phyloP scores from a whole-genome alignment of 2,113 vertebrate genomes.

The Camelus dromedarius region DNA sequence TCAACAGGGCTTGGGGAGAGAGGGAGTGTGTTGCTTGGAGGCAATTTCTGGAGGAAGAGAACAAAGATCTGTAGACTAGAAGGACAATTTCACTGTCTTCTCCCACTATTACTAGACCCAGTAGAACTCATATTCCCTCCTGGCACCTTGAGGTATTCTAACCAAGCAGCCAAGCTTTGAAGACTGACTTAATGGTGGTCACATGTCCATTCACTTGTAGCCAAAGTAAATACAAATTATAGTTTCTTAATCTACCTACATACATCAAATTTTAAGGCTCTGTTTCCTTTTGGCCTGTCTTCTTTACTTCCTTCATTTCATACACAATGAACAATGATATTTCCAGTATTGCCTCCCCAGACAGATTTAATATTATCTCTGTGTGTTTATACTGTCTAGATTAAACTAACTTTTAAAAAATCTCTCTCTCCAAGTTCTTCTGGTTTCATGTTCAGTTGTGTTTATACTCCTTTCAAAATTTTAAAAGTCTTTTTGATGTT shows the following conservation, averaged over 20 bases:
- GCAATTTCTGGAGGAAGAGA: slow-evolving; percentile 47
- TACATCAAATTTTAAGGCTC: slow-evolving; percentile 40
- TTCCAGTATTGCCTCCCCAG: slow-evolving; percentile 47
- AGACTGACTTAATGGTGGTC: slow-evolving; percentile 63
- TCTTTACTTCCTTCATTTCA: slow-evolving; percentile 63
- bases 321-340: slow-evolving; percentile 75
- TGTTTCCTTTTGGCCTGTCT: slow-evolving; percentile 62
- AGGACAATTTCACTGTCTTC: background rate
- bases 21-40: background rate
- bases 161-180: slow-evolving; percentile 29
- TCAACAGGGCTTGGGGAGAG: background rate
- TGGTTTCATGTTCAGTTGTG: slow-evolving; percentile 48
- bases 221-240: slow-evolving; percentile 75
- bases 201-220: slow-evolving; percentile 32
- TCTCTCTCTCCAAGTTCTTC: slow-evolving; percentile 43
- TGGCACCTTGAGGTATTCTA: slow-evolving; percentile 12
- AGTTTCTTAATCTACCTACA: slow-evolving; percentile 64
- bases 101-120: background rate
- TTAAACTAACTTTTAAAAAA: slow-evolving; percentile 61
- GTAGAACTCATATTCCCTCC: background rate
- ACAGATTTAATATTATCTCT: slow-evolving; percentile 68
- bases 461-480: slow-evolving; percentile 71
- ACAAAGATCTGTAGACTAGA: slow-evolving; percentile 12
- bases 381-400: slow-evolving; percentile 69
- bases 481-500: slow-evolving; percentile 56